Conservation (phyloP, 2,888 invertebrate genomes). For the Scaptodrosophila latifasciaeformis region DNA sequence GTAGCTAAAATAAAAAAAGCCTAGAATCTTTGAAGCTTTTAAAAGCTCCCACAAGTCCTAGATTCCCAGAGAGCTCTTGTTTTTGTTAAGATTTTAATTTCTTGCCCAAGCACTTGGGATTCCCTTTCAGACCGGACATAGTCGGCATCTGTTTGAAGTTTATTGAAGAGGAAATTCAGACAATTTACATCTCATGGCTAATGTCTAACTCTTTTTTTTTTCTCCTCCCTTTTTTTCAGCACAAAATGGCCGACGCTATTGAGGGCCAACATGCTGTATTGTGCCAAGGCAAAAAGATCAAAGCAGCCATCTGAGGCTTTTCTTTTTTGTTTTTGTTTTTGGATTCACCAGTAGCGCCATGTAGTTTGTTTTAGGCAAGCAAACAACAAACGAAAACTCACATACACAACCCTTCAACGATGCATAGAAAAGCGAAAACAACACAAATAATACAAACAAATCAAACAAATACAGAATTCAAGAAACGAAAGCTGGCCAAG, state of each 20-base stretch:
- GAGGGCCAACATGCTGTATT: background rate
- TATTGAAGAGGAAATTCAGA: background rate
- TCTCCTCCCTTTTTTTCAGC: constrained; percentile 19
- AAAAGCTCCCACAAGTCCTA: no score
- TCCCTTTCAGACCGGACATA: no score
- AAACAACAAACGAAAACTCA: constrained; percentile 21
- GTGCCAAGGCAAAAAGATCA: constrained; percentile 24
- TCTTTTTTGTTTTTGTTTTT: no score
- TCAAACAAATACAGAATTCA: constrained; percentile 5
- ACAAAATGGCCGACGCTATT: constrained; percentile 46
- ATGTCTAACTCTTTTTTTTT: background rate
- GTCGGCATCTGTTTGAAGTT: background rate
- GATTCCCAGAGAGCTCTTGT: no score
- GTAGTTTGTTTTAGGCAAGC: constrained; percentile 38
- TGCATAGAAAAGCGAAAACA: constrained; percentile 28
- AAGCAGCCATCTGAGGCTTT: constrained; percentile 1
- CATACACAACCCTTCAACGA: constrained; percentile 19
- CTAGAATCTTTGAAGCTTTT: no score
- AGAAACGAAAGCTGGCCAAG: constrained; percentile 14
- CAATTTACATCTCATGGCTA: constrained; percentile 1
- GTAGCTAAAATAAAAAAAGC: no score
- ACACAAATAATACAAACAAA: constrained; percentile 19
- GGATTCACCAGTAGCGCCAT: constrained; percentile 27
- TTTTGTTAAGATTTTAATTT: no score
- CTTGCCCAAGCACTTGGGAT: no score